Conservation (phyloP, 2,113 vertebrate species). For the Zapornia atra region DNA sequence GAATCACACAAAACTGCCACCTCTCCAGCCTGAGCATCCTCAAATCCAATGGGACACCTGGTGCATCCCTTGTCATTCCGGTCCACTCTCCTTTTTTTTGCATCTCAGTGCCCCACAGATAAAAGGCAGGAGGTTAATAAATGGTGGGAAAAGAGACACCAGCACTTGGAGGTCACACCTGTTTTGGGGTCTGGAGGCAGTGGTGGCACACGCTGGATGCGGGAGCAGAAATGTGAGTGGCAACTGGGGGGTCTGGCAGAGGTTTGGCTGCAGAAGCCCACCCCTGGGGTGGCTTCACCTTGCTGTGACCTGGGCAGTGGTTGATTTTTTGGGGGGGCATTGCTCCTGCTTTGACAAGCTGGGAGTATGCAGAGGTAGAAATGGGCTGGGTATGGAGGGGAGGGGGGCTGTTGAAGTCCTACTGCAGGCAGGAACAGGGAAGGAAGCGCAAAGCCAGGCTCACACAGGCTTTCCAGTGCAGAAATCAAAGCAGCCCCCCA, state of each 20-base stretch:
- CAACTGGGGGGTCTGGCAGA: fast-evolving
- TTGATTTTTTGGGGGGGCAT: not conserved
- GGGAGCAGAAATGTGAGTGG: not conserved
- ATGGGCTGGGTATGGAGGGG: not conserved
- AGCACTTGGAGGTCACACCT: constrained; percentile 58
- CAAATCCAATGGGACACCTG: not conserved
- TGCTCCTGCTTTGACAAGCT: not conserved
- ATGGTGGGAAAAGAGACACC: constrained; percentile 1
- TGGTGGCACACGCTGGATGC: fast-evolving
- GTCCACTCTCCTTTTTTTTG: not conserved
- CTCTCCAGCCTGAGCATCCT: not conserved
- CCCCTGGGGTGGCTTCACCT: not conserved
- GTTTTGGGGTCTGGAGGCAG: constrained; percentile 13
- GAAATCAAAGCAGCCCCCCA: constrained; percentile 16
- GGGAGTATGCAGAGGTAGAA: not conserved
- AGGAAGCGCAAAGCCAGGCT: not conserved
- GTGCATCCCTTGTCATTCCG: not conserved
- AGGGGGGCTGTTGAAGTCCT: fast-evolving
- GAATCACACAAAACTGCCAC: not conserved
- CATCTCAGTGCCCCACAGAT: not conserved
- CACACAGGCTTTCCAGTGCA: not conserved
- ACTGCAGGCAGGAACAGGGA: not conserved
- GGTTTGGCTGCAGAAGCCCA: not conserved
- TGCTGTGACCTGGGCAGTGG: not conserved
- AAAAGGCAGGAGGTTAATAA: constrained; percentile 65